Evolutionary conservation across 1,140 invertebrate genomes (phyloP).

Genomic region (Drosophila athabasca): DNA sequence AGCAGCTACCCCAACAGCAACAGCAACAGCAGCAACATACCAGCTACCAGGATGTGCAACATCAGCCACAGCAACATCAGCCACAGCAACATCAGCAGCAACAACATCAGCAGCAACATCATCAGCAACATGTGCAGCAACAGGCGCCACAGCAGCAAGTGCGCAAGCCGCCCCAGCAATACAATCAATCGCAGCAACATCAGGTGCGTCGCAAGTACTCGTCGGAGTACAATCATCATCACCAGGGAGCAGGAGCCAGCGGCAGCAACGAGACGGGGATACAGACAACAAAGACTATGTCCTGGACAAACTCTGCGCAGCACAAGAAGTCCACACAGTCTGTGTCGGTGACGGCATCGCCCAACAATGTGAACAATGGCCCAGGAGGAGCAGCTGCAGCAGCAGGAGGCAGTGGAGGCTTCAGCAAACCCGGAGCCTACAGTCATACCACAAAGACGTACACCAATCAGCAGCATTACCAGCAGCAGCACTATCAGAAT

Average conservation of each 20-base stretch:
- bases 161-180: slow-evolving; percentile 58
- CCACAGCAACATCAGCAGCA: slow-evolving; percentile 34
- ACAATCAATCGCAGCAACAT: slow-evolving; percentile 61
- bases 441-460: slow-evolving; percentile 39
- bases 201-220: slow-evolving; percentile 74
- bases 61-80: slow-evolving; percentile 33
- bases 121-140: slow-evolving; percentile 34
- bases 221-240: slow-evolving; percentile 66
- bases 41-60: too few species aligned
- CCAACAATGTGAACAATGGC: slow-evolving; percentile 69
- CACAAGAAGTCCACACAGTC: slow-evolving; percentile 81
- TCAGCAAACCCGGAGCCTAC: slow-evolving; percentile 51
- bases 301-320: slow-evolving; percentile 79
- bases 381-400: slow-evolving; percentile 39
- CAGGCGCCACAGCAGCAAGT: slow-evolving; percentile 51
- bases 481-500: slow-evolving; percentile 57
- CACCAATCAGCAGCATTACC: slow-evolving; percentile 61
- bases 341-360: slow-evolving; percentile 79
- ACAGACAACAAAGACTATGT: slow-evolving; percentile 79
- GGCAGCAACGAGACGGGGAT: slow-evolving; percentile 69
- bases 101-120: slow-evolving; percentile 37
- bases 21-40: slow-evolving; percentile 10
- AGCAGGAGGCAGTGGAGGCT: slow-evolving; percentile 58
- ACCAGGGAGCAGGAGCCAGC: slow-evolving; percentile 39
- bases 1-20: slow-evolving; percentile 6